Conservation (phyloP, 2,113 vertebrate genomes). For the Sinosuthora webbiana region DNA sequence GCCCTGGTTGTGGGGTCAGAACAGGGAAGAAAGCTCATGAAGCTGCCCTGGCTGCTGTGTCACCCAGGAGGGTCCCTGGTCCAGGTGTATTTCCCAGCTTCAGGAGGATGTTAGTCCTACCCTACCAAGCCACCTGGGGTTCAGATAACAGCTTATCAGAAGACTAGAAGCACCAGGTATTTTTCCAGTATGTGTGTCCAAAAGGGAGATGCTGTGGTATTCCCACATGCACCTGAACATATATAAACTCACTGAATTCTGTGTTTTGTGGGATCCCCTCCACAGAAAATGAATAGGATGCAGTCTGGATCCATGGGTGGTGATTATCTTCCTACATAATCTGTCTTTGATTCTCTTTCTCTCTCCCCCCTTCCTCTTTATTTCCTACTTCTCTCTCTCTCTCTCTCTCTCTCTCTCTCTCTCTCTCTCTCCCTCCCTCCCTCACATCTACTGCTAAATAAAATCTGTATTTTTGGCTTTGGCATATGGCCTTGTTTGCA, state of each 20-base stretch:
- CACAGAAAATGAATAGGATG: neutral
- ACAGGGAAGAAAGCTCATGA: neutral
- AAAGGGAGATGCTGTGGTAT: neutral
- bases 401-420: no score
- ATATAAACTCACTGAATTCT: neutral
- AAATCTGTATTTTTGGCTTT: neutral
- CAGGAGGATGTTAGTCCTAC: neutral
- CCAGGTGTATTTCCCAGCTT: neutral
- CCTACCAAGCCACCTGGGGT: neutral
- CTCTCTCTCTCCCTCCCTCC: no score
- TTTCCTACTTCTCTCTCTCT: fast-evolving
- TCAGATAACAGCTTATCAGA: neutral
- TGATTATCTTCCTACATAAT: neutral
- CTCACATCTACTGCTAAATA: neutral
- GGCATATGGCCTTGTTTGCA: neutral
- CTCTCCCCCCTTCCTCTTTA: fast-evolving
- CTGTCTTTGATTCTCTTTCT: neutral
- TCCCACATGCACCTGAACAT: neutral
- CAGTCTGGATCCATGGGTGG: neutral
- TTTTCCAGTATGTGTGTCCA: neutral
- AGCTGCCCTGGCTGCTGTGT: neutral
- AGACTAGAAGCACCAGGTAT: neutral
- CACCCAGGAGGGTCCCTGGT: neutral
- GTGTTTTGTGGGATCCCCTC: neutral
- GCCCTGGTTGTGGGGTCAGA: neutral